phyloP scores from a whole-genome alignment of 1,140 invertebrate species.

The Neodiprion pinetum region DNA sequence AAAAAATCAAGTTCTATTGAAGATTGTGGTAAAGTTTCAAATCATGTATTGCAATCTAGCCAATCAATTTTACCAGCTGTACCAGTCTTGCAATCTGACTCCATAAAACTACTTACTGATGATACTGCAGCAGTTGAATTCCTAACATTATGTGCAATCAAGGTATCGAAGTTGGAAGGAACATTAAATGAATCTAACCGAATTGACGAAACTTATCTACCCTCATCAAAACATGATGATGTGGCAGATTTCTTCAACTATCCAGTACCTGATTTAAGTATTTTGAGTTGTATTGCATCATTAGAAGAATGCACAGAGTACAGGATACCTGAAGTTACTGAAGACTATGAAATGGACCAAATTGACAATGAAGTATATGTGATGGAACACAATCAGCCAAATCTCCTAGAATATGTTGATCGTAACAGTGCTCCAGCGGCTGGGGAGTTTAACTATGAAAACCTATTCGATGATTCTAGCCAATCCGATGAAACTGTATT shows the following conservation, averaged over 20 bases:
- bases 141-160: constrained; percentile 49
- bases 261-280: constrained; percentile 34
- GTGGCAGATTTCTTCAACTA: constrained; percentile 37
- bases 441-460: constrained; percentile 24
- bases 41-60: neutral
- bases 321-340: neutral
- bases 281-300: constrained; percentile 31
- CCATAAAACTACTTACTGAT: constrained; percentile 48
- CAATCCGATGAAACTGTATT: constrained; percentile 5
- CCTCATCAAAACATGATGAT: constrained; percentile 20
- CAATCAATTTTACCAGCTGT: neutral
- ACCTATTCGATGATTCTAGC: constrained; percentile 26
- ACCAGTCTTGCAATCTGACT: constrained; percentile 25
- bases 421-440: constrained; percentile 8
- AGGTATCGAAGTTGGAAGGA: constrained; percentile 37
- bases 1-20: constrained; percentile 19
- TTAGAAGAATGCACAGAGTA: neutral
- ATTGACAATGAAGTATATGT: neutral
- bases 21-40: neutral
- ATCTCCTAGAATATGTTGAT: constrained; percentile 11
- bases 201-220: constrained; percentile 38
- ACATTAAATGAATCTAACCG: constrained; percentile 9
- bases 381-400: constrained; percentile 1
- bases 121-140: constrained; percentile 52
- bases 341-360: neutral